Conservation (phyloP, 2,113 vertebrate genomes). For the Cairina moschata region DNA sequence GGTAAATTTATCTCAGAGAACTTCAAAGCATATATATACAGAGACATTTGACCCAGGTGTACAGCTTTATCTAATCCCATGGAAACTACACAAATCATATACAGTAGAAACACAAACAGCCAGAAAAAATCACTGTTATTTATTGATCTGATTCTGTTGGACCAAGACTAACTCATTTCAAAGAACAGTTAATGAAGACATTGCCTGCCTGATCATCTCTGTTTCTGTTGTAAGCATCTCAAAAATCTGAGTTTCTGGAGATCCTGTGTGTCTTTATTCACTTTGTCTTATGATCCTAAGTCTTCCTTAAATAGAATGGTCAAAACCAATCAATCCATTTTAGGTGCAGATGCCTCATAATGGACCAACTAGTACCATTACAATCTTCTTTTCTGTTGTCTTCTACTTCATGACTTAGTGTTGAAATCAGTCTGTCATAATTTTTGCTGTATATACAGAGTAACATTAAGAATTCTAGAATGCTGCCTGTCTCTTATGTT, state of each 20-base stretch:
- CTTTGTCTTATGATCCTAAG: rapidly evolving
- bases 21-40: neutral
- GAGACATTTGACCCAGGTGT: neutral
- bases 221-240: neutral
- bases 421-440: neutral
- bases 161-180: neutral
- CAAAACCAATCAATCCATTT: neutral
- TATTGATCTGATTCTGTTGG: neutral
- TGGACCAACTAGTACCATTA: neutral
- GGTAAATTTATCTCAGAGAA: neutral
- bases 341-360: neutral
- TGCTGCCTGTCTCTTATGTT: neutral
- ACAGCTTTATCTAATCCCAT: neutral
- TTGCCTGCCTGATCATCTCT: neutral
- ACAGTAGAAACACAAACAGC: neutral
- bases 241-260: neutral
- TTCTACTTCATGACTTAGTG: neutral
- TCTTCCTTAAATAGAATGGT: neutral
- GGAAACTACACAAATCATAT: neutral
- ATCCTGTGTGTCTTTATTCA: neutral
- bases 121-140: neutral
- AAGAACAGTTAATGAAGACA: neutral
- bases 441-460: neutral
- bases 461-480: neutral
- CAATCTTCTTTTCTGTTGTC: neutral